These are phyloP conservation scores for Coilia nasus DNA, from an alignment of 2,797 vertebrate genomes.

Conservation along the genomic window DNA sequence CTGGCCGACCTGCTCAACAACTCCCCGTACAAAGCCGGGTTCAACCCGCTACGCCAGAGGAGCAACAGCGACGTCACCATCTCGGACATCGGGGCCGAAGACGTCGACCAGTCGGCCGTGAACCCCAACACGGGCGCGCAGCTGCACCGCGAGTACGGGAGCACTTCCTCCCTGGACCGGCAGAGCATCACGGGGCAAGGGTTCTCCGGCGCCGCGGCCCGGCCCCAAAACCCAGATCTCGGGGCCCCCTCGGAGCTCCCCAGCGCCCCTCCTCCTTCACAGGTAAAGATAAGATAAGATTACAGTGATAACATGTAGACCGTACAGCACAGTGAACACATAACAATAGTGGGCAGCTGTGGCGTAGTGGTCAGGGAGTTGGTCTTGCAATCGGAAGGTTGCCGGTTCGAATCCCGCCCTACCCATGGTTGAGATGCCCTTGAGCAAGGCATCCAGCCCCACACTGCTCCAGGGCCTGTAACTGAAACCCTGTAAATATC, in stretches of 20 bases:
- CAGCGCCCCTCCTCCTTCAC: conserved; percentile 58
- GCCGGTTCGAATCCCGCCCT: too few species aligned
- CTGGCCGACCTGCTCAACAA: conserved; percentile 78
- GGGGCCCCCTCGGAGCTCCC: conserved; percentile 73
- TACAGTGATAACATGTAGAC: too few species aligned
- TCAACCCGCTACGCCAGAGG: conserved; percentile 81
- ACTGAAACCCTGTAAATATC: too few species aligned
- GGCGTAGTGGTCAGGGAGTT: too few species aligned
- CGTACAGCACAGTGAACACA: too few species aligned
- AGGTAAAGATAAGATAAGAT: too few species aligned
- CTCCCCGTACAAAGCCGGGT: conserved; percentile 76
- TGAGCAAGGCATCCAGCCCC: too few species aligned
- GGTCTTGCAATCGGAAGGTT: too few species aligned
- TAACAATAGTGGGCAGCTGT: too few species aligned
- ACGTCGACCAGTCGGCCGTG: conserved; percentile 79
- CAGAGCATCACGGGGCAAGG: conserved; percentile 79
- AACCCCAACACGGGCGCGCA: conserved; percentile 85
- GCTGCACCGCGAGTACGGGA: conserved; percentile 83
- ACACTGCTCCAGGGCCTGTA: too few species aligned
- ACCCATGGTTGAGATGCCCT: too few species aligned
- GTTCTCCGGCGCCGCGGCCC: conserved; percentile 68
- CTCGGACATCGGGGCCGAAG: conserved; percentile 83
- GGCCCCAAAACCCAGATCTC: conserved; percentile 64
- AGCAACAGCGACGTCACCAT: conserved; percentile 88
- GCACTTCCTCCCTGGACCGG: conserved; percentile 84